A percentile compares a stretch with the other conserved stretches of the same genome.
phyloP scores from a whole-genome alignment of 2,888 invertebrate genomes.

The Eledona agricola region DNA sequence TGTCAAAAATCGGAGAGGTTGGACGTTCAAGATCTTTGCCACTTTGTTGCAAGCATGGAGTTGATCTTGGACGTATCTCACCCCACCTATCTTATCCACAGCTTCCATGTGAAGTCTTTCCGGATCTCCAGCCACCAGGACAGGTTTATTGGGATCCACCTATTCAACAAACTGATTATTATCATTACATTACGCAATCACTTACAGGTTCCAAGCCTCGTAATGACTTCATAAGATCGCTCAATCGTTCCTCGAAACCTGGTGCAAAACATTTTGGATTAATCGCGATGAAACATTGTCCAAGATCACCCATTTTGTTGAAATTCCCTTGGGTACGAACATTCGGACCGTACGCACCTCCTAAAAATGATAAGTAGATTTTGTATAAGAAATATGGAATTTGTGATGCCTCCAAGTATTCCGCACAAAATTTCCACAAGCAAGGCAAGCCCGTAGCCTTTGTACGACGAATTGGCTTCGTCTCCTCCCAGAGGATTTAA shows the following conservation, averaged over 20 bases:
- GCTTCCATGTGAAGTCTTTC: conserved; percentile 74
- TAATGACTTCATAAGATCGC: conserved; percentile 74
- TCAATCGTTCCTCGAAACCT: conserved; percentile 78
- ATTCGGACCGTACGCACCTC: conserved; percentile 72
- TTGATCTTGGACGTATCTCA: conserved; percentile 56
- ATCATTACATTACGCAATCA: too few species aligned
- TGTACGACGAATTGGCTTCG: conserved; percentile 83
- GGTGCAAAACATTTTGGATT: conserved; percentile 84
- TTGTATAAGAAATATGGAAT: background rate
- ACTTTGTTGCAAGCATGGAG: conserved; percentile 31
- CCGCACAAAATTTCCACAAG: conserved; percentile 91
- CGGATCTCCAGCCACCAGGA: conserved; percentile 87
- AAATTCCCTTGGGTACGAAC: conserved; percentile 78
- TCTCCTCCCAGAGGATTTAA: conserved; percentile 80
- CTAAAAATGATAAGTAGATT: too few species aligned
- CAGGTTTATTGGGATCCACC: conserved; percentile 68
- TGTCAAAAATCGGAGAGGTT: conserved; percentile 11
- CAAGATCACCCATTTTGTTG: conserved; percentile 77
- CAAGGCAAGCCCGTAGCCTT: conserved; percentile 85
- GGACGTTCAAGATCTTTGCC: conserved; percentile 29
- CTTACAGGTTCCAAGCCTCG: conserved; percentile 71
- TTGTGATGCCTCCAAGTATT: conserved; percentile 71
- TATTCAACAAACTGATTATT: too few species aligned
- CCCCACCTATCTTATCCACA: conserved; percentile 77
- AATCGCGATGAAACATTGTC: conserved; percentile 89